phyloP scores from a whole-genome alignment of 2,888 invertebrate genomes.

The Glaucopsyche alexis region DNA sequence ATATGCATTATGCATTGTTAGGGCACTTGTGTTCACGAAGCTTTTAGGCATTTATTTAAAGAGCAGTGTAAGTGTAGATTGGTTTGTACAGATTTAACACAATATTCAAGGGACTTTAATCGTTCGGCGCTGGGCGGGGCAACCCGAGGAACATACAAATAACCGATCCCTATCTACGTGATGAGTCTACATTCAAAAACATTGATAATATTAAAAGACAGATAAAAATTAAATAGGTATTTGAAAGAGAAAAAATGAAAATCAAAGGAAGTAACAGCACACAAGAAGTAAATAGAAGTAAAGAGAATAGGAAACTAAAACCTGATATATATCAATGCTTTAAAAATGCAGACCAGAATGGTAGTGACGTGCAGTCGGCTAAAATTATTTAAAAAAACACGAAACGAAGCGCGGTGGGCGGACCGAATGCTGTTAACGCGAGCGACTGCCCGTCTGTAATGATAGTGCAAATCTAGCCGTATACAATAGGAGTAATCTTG shows the following conservation, averaged over 20 bases:
- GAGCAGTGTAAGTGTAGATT: conserved; percentile 63
- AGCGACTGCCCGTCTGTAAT: conserved; percentile 65
- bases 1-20: conserved; percentile 46
- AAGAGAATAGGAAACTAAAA: conserved; percentile 32
- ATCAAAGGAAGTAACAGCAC: conserved; percentile 14
- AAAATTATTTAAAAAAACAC: conserved; percentile 35
- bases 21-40: conserved; percentile 59
- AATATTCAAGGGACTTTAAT: conserved; percentile 58
- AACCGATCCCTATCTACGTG: conserved; percentile 65
- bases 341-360: conserved; percentile 71
- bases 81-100: conserved; percentile 49
- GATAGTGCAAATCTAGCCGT: conserved; percentile 63
- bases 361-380: conserved; percentile 66
- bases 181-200: conserved; percentile 69
- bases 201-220: conserved; percentile 38
- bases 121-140: conserved; percentile 77
- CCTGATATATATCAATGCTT: conserved; percentile 43
- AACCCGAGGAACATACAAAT: conserved; percentile 56
- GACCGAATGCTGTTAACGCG: conserved; percentile 37
- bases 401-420: background rate
- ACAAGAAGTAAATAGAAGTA: conserved; percentile 28
- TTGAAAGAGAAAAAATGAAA: conserved; percentile 32
- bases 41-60: conserved; percentile 46
- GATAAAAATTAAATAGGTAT: conserved; percentile 34
- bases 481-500: conserved; percentile 54